phyloP scores from a whole-genome alignment of 2,113 vertebrate genomes.

The Pungitius pungitius region DNA sequence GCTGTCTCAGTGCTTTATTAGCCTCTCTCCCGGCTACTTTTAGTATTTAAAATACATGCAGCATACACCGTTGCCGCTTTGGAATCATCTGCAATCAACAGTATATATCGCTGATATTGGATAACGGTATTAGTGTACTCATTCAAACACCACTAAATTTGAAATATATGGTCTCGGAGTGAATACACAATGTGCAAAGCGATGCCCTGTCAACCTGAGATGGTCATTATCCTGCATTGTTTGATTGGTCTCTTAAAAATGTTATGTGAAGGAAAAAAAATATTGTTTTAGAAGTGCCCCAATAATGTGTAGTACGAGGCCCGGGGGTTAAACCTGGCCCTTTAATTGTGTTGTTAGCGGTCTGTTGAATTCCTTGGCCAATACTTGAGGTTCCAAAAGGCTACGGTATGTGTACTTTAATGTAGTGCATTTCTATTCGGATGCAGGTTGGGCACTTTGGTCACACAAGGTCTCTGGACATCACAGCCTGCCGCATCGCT shows the following conservation, averaged over 20 bases:
- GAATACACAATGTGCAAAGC: conserved; percentile 25
- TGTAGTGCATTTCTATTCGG: conserved; percentile 43
- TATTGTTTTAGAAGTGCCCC: conserved; percentile 59
- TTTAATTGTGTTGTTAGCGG: conserved; percentile 63
- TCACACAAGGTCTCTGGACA: conserved; percentile 55
- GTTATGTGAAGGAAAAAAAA: conserved; percentile 50
- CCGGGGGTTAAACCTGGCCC: conserved; percentile 51
- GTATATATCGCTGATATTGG: conserved; percentile 19
- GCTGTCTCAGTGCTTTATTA: conserved; percentile 57
- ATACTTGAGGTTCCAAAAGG: conserved; percentile 42
- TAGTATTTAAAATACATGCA: conserved; percentile 18
- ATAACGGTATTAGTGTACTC: conserved; percentile 5
- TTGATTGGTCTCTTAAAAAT: conserved; percentile 70
- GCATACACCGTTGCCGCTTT: not conserved
- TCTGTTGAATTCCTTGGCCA: conserved; percentile 53
- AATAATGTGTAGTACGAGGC: conserved; percentile 60
- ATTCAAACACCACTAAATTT: conserved; percentile 28
- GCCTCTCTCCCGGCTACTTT: conserved; percentile 42
- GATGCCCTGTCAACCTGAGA: conserved; percentile 55
- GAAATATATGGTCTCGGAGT: conserved; percentile 37
- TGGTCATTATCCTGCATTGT: conserved; percentile 70
- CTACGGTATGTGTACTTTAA: conserved; percentile 60
- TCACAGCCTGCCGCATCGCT: conserved; percentile 39
- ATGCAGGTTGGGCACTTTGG: conserved; percentile 26
- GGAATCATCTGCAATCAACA: conserved; percentile 29